Base-by-base conservation (phyloP, 2,888 invertebrate genomes). In the Norana najaformis region DNA sequence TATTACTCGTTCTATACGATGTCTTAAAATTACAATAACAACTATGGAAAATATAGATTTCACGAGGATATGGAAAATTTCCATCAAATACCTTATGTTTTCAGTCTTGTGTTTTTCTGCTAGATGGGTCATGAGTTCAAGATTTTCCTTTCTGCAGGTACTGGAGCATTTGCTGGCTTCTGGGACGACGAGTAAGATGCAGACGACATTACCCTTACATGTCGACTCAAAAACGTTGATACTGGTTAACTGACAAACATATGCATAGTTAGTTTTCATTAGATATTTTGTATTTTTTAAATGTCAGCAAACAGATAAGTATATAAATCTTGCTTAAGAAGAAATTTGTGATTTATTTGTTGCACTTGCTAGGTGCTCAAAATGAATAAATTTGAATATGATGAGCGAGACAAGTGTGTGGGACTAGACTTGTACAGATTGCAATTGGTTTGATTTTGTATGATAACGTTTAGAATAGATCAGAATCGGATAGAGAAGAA, bases 61-160 rank as follows among this genome's bases (percentile, higher is more conserved):
- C 69, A 69, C 30, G n/a, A 16, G 30, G 30, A 11, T 69, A 69
- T 69, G 30, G 69, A 0, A 30, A 11, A 30, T n/a, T 1, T 16
- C n/a, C n/a, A 30, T 6, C n/a, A n/a, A 30, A n/a, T 69, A 69
- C 69, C 69, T n/a, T n/a, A 4, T n/a, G n/a, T 69, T 69, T 13
- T 69, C 69, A 69, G 69, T 69, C 69, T 69, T 69, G 69, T 69
- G n/a, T n/a, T 69, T 69, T n/a, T 69, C 69, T 69, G 69, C 30
- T 11, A 69, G n/a, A 69, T n/a, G 69, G n/a, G 30, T 69, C 13
- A 69, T 30, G n/a, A 69, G n/a, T 69, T n/a, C 69, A 69, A 69
- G 69, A n/a, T 69, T 69, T 30, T 53, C 53, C 53, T 53, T 53
- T 53, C 11, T 69, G 69, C 69, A 69, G 16, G n/a, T 8, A 69